Evolutionary conservation across 2,888 invertebrate species (phyloP), one percentile per base, ranked within the genome.

Genomic region (Drosophila colorata): DNA sequence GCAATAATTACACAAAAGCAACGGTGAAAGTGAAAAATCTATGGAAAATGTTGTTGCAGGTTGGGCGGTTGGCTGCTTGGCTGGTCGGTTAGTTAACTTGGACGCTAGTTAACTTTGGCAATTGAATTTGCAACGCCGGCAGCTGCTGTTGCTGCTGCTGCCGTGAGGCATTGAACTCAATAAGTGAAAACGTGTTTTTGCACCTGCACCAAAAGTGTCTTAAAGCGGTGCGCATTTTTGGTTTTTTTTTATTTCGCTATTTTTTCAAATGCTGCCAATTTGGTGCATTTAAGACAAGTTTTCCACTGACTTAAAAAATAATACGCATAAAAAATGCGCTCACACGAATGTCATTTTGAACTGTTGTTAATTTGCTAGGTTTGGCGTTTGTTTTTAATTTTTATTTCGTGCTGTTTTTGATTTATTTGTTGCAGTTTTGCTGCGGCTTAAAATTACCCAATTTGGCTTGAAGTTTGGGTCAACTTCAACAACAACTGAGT

Each of bases 1-100:
- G 49, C 61, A 73, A 69, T 69, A 68, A 71, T 80, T 69, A 68
- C 68, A 53, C 46, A 55, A 23, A 37, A 38, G 33, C 41, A 41
- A 46, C 31, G 70, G 82, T 80, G 84, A 85, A 85, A 85, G 88
- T 88, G 84, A 88, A 85, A 84, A 88, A 69, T 79, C 77, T 56
- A 69, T 68, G 70, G 49, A 81, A 77, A 74, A 65, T 76, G 35
- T 37, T 51, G 28, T 8, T 57, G 64, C 64, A 56, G 55, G 38
- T 46, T 57, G 46, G 31, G 18, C 43, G 51, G 58, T 28, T 51
- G 38, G 11, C 43, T 71, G 37, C 18, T 44, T 61, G 5, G 28
- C 56, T 65, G 48, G 41, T 51, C 53, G 55, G 61, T 64, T 65
- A 68, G 85, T 66, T 86, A 69, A 80, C 70, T 77, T 84, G 73